These are phyloP conservation scores for Sturmia bella DNA, from an alignment of 2,888 invertebrate genomes.

Conservation along the genomic window DNA sequence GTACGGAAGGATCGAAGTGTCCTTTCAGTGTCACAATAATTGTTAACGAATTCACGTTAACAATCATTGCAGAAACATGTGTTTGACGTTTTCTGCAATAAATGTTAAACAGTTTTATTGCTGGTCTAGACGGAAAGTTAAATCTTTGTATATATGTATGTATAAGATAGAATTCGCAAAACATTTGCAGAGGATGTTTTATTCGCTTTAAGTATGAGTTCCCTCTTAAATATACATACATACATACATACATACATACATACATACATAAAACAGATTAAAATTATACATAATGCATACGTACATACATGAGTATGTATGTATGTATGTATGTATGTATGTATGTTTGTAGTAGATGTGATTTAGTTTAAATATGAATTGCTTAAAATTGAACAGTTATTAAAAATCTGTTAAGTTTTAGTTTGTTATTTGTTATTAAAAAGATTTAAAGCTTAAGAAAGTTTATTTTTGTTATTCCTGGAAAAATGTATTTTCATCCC, in stretches of 20 bases:
- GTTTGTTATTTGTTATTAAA: slow-evolving; percentile 44
- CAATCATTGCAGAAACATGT: too few relatives aligned
- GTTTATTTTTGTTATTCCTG: slow-evolving; percentile 19
- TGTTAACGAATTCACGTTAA: too few relatives aligned
- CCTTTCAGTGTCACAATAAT: too few relatives aligned
- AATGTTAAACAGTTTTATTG: too few relatives aligned
- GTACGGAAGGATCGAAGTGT: too few relatives aligned
- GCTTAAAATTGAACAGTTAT: slow-evolving; percentile 17
- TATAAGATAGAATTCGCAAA: too few relatives aligned
- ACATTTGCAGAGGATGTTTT: too few relatives aligned
- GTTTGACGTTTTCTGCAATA: too few relatives aligned
- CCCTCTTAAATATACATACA: too few relatives aligned
- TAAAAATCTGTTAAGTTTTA: slow-evolving; percentile 17
- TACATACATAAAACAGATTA: background rate
- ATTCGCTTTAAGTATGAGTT: too few relatives aligned
- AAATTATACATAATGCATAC: slow-evolving; percentile 4
- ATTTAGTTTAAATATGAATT: slow-evolving; percentile 35
- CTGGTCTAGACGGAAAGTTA: too few relatives aligned
- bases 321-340: background rate
- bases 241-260: slow-evolving; percentile 5
- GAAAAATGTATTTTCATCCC: slow-evolving; percentile 41
- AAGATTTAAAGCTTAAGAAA: slow-evolving; percentile 61
- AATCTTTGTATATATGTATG: too few relatives aligned
- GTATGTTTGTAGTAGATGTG: slow-evolving; percentile 15
- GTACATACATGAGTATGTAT: background rate